phyloP scores from a whole-genome alignment of 2,113 vertebrate genomes.

The Chionodraco myersi region DNA sequence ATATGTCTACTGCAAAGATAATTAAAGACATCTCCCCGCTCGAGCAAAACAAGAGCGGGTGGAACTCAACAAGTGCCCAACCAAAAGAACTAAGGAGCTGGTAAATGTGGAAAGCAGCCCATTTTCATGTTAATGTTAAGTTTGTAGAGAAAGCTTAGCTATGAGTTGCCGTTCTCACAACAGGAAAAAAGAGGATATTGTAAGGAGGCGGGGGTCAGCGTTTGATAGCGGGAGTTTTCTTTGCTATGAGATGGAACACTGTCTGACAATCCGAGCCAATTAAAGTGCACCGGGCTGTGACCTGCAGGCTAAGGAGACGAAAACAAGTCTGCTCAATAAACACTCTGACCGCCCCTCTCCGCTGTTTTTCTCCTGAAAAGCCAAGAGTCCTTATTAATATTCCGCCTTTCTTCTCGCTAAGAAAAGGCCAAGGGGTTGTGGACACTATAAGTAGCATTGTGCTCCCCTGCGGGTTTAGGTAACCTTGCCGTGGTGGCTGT shows the following conservation, averaged over 20 bases:
- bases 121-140: slow-evolving; percentile 86
- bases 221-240: slow-evolving; percentile 81
- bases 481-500: slow-evolving; percentile 82
- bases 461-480: slow-evolving; percentile 78
- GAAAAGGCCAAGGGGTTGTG: slow-evolving; percentile 65
- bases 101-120: slow-evolving; percentile 83
- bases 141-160: slow-evolving; percentile 71
- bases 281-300: slow-evolving; percentile 83
- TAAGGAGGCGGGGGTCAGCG: slow-evolving; percentile 32
- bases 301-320: slow-evolving; percentile 68
- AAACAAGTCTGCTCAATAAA: slow-evolving; percentile 78
- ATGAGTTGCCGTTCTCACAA: slow-evolving; percentile 67
- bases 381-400: slow-evolving; percentile 82
- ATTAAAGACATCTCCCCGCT: slow-evolving; percentile 73
- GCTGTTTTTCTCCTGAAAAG: slow-evolving; percentile 68
- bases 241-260: slow-evolving; percentile 78
- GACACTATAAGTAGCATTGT: slow-evolving; percentile 77
- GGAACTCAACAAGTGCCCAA: slow-evolving; percentile 72
- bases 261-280: slow-evolving; percentile 86
- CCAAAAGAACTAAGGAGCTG: slow-evolving; percentile 85
- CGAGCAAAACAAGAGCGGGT: slow-evolving; percentile 75
- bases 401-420: slow-evolving; percentile 71
- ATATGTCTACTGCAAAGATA: slow-evolving; percentile 69
- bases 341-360: slow-evolving; percentile 69
- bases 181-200: slow-evolving; percentile 53